phyloP scores from a whole-genome alignment of 1,140 invertebrate species.

The Drosophila eugracilis region DNA sequence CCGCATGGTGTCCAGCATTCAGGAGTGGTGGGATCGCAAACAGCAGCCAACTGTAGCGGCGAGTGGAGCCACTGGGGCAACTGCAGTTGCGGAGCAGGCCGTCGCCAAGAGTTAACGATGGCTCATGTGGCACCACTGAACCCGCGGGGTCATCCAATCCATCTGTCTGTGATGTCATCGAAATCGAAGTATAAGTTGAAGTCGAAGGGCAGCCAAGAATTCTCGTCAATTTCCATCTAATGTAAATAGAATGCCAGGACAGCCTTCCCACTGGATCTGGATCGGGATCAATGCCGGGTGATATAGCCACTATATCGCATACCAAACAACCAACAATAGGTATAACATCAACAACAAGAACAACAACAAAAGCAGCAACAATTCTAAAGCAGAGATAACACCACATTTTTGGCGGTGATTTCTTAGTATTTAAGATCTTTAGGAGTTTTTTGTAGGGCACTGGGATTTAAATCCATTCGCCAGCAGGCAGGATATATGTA shows the following conservation, averaged over 20 bases:
- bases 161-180: constrained; percentile 69
- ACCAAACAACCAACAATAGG: constrained; percentile 9
- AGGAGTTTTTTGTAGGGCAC: constrained; percentile 4
- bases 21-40: constrained; percentile 84
- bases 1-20: constrained; percentile 87
- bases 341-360: not conserved
- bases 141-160: constrained; percentile 44
- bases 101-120: constrained; percentile 72
- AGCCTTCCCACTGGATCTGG: constrained; percentile 2
- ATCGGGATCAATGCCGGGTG: constrained; percentile 8
- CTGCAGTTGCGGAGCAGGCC: constrained; percentile 19
- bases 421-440: not conserved
- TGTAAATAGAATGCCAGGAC: constrained; percentile 26
- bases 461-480: not conserved
- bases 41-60: constrained; percentile 42
- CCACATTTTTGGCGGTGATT: constrained; percentile 6
- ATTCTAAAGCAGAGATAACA: constrained; percentile 7
- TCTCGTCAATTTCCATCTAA: constrained; percentile 8
- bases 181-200: constrained; percentile 26
- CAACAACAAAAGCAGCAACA: constrained; percentile 8
- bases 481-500: constrained; percentile 17
- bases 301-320: constrained; percentile 15
- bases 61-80: not conserved
- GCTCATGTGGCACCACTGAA: constrained; percentile 62
- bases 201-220: constrained; percentile 2